Conservation (phyloP, 2,113 vertebrate species). For the Menura novaehollandiae region DNA sequence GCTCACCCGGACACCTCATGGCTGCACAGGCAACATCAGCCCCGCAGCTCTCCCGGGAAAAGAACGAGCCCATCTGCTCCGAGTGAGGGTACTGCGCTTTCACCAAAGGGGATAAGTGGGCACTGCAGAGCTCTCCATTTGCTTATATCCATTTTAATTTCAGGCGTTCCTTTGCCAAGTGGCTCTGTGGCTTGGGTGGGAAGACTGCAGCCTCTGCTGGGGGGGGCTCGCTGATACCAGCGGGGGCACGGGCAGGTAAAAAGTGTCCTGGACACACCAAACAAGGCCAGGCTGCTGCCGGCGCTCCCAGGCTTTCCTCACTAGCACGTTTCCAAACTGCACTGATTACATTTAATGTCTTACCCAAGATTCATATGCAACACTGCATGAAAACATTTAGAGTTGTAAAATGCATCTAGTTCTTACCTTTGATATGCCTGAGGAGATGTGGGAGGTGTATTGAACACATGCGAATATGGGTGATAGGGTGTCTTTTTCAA, state of each 20-base stretch:
- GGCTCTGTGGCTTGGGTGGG: rapidly evolving
- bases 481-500: conserved; percentile 99
- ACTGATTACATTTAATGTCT: not conserved
- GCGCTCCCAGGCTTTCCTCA: rapidly evolving
- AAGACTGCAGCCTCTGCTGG: not conserved
- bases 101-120: not conserved
- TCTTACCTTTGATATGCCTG: conserved; percentile 96
- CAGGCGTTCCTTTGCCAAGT: rapidly evolving
- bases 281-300: not conserved
- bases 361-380: not conserved
- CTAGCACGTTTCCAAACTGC: not conserved
- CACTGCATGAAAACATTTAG: not conserved
- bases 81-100: no score
- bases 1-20: not conserved
- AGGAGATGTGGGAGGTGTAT: conserved; percentile 86
- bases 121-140: not conserved
- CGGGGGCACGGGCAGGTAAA: not conserved
- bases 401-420: conserved; percentile 20
- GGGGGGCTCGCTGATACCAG: rapidly evolving
- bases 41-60: rapidly evolving
- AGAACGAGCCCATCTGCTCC: not conserved
- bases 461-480: conserved; percentile 90
- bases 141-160: not conserved
- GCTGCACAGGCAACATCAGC: not conserved
- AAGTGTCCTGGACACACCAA: not conserved